phyloP scores from a whole-genome alignment of 2,888 invertebrate genomes.

The Cotesia congregata region DNA sequence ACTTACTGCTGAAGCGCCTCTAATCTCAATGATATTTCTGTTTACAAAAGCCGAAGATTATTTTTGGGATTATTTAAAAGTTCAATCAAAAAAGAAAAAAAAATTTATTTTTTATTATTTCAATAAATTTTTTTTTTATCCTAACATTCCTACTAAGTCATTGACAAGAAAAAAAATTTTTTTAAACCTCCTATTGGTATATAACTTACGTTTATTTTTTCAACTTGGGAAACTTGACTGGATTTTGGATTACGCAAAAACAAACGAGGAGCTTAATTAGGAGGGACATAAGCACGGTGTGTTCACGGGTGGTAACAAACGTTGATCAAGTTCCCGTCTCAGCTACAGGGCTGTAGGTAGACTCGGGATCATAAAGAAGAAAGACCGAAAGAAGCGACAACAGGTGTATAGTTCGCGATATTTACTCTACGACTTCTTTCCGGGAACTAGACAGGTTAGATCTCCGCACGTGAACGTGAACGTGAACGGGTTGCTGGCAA shows the following conservation, averaged over 20 bases:
- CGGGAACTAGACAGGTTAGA: slow-evolving; percentile 39
- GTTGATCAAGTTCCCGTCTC: slow-evolving; percentile 24
- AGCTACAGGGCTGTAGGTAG: no score
- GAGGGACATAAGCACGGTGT: not conserved
- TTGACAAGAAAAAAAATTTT: no score
- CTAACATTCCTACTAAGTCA: no score
- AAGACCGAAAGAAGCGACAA: slow-evolving; percentile 30
- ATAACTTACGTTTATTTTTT: no score
- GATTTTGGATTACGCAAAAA: not conserved
- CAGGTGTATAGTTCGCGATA: slow-evolving; percentile 40
- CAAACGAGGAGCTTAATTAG: not conserved
- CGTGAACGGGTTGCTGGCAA: slow-evolving; percentile 26
- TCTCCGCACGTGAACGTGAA: slow-evolving; percentile 11
- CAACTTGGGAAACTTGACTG: no score
- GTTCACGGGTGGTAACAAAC: slow-evolving; percentile 32
- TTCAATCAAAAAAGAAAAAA: no score
- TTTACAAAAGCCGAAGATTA: not conserved
- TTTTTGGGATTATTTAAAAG: no score
- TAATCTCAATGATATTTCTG: not conserved
- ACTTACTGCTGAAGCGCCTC: not conserved
- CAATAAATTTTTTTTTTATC: no score
- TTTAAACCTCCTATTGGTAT: no score
- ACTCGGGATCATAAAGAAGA: not conserved
- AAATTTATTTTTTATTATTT: no score
- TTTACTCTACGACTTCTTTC: slow-evolving; percentile 42